These are phyloP conservation scores for Tanypteryx hageni DNA, from an alignment of 2,888 invertebrate species.

Conservation along the genomic window DNA sequence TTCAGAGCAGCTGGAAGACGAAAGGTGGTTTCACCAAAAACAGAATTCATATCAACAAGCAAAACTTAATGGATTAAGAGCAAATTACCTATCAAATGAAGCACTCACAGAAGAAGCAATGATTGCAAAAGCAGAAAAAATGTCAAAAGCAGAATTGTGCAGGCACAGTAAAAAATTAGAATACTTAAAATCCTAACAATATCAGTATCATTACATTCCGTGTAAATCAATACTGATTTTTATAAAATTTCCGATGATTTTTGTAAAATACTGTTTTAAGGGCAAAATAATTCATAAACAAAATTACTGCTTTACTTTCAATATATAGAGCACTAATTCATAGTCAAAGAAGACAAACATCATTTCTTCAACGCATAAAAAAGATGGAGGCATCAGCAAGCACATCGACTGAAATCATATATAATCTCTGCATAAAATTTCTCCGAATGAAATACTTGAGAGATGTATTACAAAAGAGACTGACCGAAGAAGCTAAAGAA, in stretches of 20 bases:
- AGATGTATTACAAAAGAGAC: constrained; percentile 22
- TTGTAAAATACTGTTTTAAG: neutral
- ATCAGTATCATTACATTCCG: neutral
- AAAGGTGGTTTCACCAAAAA: constrained; percentile 9
- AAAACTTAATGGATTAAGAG: neutral
- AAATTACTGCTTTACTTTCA: neutral
- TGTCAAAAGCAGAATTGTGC: constrained; percentile 28
- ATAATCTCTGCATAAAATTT: constrained; percentile 43
- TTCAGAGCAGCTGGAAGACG: constrained; percentile 58
- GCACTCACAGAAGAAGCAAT: neutral
- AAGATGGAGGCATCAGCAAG: constrained; percentile 25
- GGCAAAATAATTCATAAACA: neutral
- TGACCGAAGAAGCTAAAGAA: neutral
- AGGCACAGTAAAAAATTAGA: constrained; percentile 43
- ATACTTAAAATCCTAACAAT: neutral
- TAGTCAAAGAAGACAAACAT: neutral
- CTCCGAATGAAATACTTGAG: constrained; percentile 45
- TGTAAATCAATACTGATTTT: neutral
- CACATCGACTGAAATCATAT: neutral
- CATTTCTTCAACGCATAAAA: neutral
- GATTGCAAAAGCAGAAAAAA: neutral
- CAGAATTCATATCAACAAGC: constrained; percentile 4
- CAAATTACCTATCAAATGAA: neutral
- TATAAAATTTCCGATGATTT: neutral
- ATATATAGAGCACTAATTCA: neutral